Conservation (phyloP, 2,888 invertebrate genomes). For the Saturnia pavonia region DNA sequence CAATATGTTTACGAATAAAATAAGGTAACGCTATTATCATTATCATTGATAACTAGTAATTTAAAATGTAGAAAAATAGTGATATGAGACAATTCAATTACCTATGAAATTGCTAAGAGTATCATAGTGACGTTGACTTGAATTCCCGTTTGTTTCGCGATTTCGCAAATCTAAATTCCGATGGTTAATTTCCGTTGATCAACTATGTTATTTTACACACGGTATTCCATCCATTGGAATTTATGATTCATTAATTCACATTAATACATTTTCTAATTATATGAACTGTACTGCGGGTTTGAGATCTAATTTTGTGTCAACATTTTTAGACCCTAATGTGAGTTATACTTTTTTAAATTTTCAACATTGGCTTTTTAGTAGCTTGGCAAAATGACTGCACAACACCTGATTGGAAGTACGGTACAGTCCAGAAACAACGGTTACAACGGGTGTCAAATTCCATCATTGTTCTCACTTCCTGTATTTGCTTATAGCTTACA, state of each 20-base stretch:
- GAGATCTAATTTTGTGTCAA: neutral
- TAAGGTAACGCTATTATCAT: neutral
- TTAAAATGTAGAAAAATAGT: neutral
- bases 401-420: too few relatives aligned
- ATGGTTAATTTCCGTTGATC: conserved; percentile 6
- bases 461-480: too few relatives aligned
- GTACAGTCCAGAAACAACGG: too few relatives aligned
- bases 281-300: neutral
- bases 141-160: neutral
- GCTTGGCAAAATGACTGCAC: too few relatives aligned
- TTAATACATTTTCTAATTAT: neutral
- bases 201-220: neutral
- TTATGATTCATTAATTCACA: neutral
- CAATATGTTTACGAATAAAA: too few relatives aligned
- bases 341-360: neutral
- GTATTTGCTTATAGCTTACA: too few relatives aligned
- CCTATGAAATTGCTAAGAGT: neutral
- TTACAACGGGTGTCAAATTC: too few relatives aligned
- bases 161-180: neutral
- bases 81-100: neutral
- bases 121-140: neutral
- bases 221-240: neutral
- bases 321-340: too few relatives aligned
- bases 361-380: too few relatives aligned
- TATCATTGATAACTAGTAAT: neutral